These are phyloP conservation scores for Suillia variegata DNA, from an alignment of 2,888 invertebrate genomes.

Conservation along the genomic window DNA sequence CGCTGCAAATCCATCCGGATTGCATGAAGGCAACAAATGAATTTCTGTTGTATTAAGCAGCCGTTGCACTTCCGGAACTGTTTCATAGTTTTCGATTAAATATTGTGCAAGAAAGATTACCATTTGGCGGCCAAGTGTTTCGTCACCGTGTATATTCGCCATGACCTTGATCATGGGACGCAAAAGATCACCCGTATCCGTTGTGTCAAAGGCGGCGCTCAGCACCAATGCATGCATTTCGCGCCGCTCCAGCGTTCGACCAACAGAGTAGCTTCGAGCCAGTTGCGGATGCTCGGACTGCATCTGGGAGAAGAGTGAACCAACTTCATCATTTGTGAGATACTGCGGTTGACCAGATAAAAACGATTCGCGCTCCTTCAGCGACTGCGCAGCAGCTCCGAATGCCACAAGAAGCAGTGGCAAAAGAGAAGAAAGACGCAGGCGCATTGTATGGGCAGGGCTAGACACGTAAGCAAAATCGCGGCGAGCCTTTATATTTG, in stretches of 20 bases:
- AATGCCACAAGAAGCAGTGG: background rate
- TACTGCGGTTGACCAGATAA: constrained; percentile 64
- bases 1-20: constrained; percentile 92
- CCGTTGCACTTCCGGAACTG: constrained; percentile 69
- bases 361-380: constrained; percentile 43
- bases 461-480: background rate
- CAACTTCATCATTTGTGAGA: constrained; percentile 72
- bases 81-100: constrained; percentile 75
- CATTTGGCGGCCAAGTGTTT: constrained; percentile 83
- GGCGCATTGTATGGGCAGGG: background rate
- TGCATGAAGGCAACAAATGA: constrained; percentile 93
- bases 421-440: constrained; percentile 16
- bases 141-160: constrained; percentile 96
- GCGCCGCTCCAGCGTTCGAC: constrained; percentile 79
- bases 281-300: constrained; percentile 70
- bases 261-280: constrained; percentile 76
- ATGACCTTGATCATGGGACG: constrained; percentile 92
- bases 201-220: constrained; percentile 67
- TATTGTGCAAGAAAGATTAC: constrained; percentile 82
- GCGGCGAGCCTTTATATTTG: too few species aligned
- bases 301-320: constrained; percentile 67
- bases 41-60: constrained; percentile 79
- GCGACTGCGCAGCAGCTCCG: background rate
- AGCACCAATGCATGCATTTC: constrained; percentile 76
- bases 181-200: constrained; percentile 59